Evolutionary conservation across 2,797 vertebrate genomes (phyloP).

Genomic region (Cynopterus sphinx): DNA sequence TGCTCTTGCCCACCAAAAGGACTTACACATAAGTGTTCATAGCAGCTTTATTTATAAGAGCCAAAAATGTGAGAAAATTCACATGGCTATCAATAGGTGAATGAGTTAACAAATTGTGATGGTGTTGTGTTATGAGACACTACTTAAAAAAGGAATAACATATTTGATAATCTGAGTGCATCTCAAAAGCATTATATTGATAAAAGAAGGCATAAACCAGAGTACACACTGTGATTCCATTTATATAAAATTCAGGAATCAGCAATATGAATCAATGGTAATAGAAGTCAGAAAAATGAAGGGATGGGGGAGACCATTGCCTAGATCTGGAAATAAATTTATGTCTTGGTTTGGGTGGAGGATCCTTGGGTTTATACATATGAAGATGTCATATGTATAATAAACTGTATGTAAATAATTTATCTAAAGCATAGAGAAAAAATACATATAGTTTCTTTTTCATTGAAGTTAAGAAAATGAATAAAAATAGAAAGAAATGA

Average conservation of each 20-base stretch:
- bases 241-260: not conserved
- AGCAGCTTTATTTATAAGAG: not conserved
- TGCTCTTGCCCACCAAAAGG: not conserved
- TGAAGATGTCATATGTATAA: not conserved
- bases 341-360: not conserved
- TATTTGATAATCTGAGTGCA: not conserved
- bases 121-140: not conserved
- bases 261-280: not conserved
- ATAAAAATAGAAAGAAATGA: not conserved
- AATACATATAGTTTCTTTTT: conserved; percentile 7
- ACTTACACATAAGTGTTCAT: not conserved
- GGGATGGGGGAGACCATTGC: not conserved
- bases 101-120: not conserved
- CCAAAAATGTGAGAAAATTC: not conserved
- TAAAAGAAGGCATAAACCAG: not conserved
- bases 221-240: not conserved
- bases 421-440: not conserved
- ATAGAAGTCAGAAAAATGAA: not conserved
- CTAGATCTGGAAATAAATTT: conserved; percentile 30
- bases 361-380: not conserved
- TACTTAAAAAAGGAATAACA: not conserved
- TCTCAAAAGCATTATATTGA: not conserved
- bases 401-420: conserved; percentile 9
- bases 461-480: conserved; percentile 40
- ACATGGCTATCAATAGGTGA: not conserved